Evolutionary conservation across 2,888 invertebrate species (phyloP).

Genomic region (Dorcus hopei): DNA sequence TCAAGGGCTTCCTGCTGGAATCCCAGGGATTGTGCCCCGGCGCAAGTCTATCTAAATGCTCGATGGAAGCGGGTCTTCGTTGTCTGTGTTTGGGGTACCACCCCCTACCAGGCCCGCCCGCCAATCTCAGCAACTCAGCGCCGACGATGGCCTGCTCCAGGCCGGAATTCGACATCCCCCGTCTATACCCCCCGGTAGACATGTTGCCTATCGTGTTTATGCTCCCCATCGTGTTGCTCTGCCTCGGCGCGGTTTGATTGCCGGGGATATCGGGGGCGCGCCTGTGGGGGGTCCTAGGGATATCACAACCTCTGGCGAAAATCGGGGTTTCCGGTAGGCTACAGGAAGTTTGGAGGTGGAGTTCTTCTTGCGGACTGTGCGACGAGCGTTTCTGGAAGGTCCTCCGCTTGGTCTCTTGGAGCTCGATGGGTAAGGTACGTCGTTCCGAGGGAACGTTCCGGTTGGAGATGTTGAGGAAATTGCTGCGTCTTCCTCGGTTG

Average conservation of each 20-base stretch:
- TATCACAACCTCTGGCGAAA: constrained; percentile 80
- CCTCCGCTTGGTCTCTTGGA: constrained; percentile 50
- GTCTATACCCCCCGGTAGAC: constrained; percentile 35
- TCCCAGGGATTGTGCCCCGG: constrained; percentile 54
- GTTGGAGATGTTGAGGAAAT: constrained; percentile 53
- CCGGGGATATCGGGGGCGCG: constrained; percentile 59
- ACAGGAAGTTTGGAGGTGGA: constrained; percentile 74
- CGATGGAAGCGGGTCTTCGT: constrained; percentile 75
- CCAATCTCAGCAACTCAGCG: constrained; percentile 74
- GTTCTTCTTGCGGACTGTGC: constrained; percentile 59
- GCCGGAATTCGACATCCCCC: constrained; percentile 35
- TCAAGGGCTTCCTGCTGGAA: constrained; percentile 73
- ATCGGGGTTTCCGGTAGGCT: constrained; percentile 87
- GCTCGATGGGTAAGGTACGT: constrained; percentile 70
- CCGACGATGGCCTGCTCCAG: constrained; percentile 60
- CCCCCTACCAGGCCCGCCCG: constrained; percentile 79
- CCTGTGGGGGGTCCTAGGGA: constrained; percentile 77
- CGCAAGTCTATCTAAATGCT: constrained; percentile 76
- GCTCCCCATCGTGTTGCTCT: constrained; percentile 60
- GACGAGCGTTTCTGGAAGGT: constrained; percentile 50
- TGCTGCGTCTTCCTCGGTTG: constrained; percentile 45
- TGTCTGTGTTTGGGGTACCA: constrained; percentile 78
- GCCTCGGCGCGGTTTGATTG: constrained; percentile 60
- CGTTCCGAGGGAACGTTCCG: constrained; percentile 63
- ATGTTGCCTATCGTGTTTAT: constrained; percentile 55